Conservation (phyloP, 2,797 vertebrate species). For the Bradypodion ventrale region DNA sequence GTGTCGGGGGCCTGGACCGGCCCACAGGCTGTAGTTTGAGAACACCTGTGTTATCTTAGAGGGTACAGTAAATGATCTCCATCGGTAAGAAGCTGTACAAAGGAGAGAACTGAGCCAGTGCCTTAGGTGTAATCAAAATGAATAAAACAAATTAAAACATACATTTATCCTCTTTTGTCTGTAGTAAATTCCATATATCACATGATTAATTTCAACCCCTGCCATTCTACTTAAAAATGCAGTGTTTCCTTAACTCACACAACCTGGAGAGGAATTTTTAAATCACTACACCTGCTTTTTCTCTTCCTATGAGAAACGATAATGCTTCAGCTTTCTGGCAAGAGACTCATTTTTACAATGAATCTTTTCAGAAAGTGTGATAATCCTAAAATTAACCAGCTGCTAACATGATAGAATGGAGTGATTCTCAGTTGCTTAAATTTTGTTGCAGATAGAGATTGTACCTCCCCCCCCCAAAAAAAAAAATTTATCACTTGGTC, state of each 20-base stretch:
- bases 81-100: neutral
- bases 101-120: neutral
- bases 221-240: conserved; percentile 66
- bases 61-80: neutral
- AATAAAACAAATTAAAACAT: conserved; percentile 32
- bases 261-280: conserved; percentile 55
- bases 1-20: no score
- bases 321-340: conserved; percentile 74
- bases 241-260: conserved; percentile 69
- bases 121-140: neutral
- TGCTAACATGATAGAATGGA: conserved; percentile 41
- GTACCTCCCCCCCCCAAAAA: conserved; percentile 37
- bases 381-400: neutral
- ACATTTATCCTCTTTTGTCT: conserved; percentile 28
- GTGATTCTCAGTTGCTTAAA: conserved; percentile 36
- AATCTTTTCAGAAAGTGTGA: conserved; percentile 8
- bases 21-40: no score
- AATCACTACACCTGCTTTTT: conserved; percentile 68
- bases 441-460: conserved; percentile 45
- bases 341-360: conserved; percentile 68
- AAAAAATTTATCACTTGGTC: conserved; percentile 33
- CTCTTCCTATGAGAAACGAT: conserved; percentile 50
- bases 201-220: conserved; percentile 37
- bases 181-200: conserved; percentile 32
- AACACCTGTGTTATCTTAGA: no score